phyloP scores from a whole-genome alignment of 2,888 invertebrate species.

The Tinea trinotella region DNA sequence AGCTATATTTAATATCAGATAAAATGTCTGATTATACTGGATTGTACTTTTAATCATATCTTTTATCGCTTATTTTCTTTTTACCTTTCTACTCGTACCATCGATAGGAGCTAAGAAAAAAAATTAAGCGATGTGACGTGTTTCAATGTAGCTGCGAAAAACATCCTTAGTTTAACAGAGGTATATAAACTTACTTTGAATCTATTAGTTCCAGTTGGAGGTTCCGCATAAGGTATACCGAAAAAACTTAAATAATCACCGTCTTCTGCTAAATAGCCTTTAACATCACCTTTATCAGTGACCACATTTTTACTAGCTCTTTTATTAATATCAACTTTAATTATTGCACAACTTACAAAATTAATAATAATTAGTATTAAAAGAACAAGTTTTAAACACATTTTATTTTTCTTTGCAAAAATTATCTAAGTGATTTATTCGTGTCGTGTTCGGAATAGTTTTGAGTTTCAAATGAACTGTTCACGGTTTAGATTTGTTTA shows the following conservation, averaged over 20 bases:
- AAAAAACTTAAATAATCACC: conserved; percentile 31
- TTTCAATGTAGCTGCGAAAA: too few relatives aligned
- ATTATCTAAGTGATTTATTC: neutral
- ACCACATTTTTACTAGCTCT: neutral
- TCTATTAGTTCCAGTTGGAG: conserved; percentile 28
- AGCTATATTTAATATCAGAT: too few relatives aligned
- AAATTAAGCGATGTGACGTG: too few relatives aligned
- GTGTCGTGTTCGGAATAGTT: neutral
- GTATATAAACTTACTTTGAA: conserved; percentile 33
- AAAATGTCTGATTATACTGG: too few relatives aligned
- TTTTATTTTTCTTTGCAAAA: neutral
- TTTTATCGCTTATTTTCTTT: too few relatives aligned
- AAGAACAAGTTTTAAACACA: neutral
- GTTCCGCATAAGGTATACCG: conserved; percentile 34
- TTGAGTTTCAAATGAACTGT: neutral
- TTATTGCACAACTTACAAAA: neutral
- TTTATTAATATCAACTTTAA: neutral
- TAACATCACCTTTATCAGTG: conserved; percentile 3
- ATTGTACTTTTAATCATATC: too few relatives aligned
- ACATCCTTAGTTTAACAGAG: too few relatives aligned
- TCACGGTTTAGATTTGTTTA: neutral
- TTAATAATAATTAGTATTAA: neutral
- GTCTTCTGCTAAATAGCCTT: conserved; percentile 24
- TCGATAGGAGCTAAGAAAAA: too few relatives aligned
- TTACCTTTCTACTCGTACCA: too few relatives aligned